These are phyloP conservation scores for Lynx canadensis DNA, from an alignment of 2,113 vertebrate genomes.

Conservation along the genomic window DNA sequence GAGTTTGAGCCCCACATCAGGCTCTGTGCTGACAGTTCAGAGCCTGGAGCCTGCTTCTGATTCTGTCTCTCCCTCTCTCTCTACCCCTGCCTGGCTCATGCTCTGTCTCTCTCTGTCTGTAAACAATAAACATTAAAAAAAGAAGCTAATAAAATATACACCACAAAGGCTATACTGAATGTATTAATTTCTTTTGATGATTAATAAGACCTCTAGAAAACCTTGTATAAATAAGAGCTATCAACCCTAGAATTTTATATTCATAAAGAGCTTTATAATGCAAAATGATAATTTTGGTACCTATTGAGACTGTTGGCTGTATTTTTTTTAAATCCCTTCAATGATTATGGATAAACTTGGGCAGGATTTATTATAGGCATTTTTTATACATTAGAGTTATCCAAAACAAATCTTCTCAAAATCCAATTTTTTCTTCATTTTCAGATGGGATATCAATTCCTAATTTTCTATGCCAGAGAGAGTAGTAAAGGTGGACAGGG, in stretches of 20 bases:
- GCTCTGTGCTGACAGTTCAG: too few relatives aligned
- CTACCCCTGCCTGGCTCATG: too few relatives aligned
- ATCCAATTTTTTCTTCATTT: background rate
- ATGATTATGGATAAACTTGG: background rate
- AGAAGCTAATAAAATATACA: constrained; percentile 23
- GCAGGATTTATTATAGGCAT: constrained; percentile 19
- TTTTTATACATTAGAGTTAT: background rate
- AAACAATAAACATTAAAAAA: too few relatives aligned
- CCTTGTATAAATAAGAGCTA: background rate
- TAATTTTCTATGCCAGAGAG: background rate
- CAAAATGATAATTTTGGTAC: background rate
- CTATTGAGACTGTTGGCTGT: background rate
- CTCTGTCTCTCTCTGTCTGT: too few relatives aligned
- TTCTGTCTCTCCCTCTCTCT: too few relatives aligned
- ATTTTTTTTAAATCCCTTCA: background rate
- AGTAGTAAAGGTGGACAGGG: background rate
- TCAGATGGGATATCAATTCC: background rate
- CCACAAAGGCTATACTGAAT: background rate
- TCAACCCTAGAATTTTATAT: background rate
- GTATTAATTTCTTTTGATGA: background rate
- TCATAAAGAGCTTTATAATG: background rate
- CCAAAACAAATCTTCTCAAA: background rate
- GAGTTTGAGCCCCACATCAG: too few relatives aligned
- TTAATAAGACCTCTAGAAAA: constrained; percentile 22
- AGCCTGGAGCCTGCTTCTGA: too few relatives aligned